phyloP scores from a whole-genome alignment of 2,113 vertebrate genomes.

The Vireo altiloquus region DNA sequence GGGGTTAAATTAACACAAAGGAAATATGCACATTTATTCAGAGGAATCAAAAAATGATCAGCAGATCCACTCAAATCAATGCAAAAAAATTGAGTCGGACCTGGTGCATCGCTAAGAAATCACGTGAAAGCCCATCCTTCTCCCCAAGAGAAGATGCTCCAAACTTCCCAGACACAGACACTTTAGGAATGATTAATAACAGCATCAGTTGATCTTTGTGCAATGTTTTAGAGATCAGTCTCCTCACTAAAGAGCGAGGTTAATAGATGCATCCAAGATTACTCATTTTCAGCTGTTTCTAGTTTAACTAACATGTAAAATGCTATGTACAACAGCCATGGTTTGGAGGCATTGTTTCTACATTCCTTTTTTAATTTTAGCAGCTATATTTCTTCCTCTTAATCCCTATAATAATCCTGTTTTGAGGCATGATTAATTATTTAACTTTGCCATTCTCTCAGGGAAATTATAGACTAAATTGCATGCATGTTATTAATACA shows the following conservation, averaged over 20 bases:
- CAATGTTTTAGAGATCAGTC: neutral
- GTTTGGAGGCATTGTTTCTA: slow-evolving; percentile 58
- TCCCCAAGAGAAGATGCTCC: neutral
- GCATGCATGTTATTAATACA: slow-evolving; percentile 49
- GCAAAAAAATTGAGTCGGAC: neutral
- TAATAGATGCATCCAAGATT: slow-evolving; percentile 49
- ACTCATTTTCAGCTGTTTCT: slow-evolving; percentile 61
- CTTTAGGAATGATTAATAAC: neutral
- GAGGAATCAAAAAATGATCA: neutral
- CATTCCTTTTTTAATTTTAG: slow-evolving; percentile 36
- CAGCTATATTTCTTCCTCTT: slow-evolving; percentile 38
- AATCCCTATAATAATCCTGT: slow-evolving; percentile 53
- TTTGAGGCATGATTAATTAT: slow-evolving; percentile 58
- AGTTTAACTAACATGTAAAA: slow-evolving; percentile 52
- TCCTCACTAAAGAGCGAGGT: neutral
- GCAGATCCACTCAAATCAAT: neutral
- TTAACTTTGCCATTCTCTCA: slow-evolving; percentile 59
- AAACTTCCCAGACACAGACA: neutral
- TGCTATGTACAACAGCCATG: slow-evolving; percentile 4
- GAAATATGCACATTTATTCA: neutral
- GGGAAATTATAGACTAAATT: slow-evolving; percentile 28
- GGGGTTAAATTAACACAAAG: neutral
- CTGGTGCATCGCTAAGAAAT: neutral
- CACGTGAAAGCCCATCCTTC: neutral
- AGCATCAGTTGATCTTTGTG: slow-evolving; percentile 3